Evolutionary conservation across 1,140 invertebrate species (phyloP).

Genomic region (Centruroides vittatus): DNA sequence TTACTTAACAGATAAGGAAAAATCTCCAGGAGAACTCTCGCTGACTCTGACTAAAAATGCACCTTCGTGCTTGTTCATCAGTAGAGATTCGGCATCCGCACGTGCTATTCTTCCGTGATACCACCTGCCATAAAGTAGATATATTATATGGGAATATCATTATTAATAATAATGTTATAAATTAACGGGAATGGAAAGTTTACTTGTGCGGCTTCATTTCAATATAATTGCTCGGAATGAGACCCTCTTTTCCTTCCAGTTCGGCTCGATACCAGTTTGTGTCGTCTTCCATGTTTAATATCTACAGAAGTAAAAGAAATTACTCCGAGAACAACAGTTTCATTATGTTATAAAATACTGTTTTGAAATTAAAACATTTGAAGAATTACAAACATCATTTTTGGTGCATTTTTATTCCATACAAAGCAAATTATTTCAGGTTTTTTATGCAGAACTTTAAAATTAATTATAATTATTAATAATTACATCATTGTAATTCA

Average conservation of each 20-base stretch:
- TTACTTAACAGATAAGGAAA: conserved; percentile 42
- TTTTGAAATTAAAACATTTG: no score
- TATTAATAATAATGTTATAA: no score
- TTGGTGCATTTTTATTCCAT: no score
- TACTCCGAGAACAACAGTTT: no score
- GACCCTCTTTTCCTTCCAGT: conserved; percentile 36
- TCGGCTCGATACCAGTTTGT: conserved; percentile 42
- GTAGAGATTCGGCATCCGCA: conserved; percentile 34
- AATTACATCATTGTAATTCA: no score
- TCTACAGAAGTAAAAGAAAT: conserved; percentile 21
- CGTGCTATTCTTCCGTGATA: conserved; percentile 36
- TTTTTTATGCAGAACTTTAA: no score
- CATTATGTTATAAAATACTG: no score
- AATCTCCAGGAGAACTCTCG: conserved; percentile 40
- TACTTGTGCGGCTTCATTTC: conserved; percentile 32
- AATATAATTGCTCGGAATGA: conserved; percentile 41
- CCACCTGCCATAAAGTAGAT: conserved; percentile 25
- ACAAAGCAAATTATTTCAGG: no score
- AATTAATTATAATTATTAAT: no score
- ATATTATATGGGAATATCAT: no score
- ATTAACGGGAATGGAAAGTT: background rate
- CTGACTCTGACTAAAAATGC: conserved; percentile 38
- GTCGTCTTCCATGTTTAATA: conserved; percentile 40
- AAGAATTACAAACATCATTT: no score
- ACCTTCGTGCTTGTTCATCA: conserved; percentile 33